These are phyloP conservation scores for Alfaro cultratus DNA, from an alignment of 2,797 vertebrate species.

Conservation along the genomic window DNA sequence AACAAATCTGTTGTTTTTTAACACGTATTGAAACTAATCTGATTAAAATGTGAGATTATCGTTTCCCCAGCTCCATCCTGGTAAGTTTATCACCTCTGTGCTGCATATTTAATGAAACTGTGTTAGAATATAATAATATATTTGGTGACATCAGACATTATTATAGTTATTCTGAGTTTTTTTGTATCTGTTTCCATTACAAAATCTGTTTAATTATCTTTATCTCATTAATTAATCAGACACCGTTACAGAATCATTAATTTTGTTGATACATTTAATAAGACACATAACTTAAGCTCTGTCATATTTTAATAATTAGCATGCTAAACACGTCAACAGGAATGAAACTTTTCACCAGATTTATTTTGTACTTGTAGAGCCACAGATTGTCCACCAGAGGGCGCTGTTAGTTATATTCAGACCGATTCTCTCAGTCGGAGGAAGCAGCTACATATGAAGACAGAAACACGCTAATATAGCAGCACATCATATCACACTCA, in stretches of 20 bases:
- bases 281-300: background rate
- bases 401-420: slow-evolving; percentile 3
- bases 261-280: background rate
- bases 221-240: background rate
- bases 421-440: background rate
- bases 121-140: background rate
- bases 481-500: background rate
- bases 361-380: background rate
- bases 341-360: background rate
- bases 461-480: background rate
- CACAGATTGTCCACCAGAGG: background rate
- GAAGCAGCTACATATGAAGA: background rate
- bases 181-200: background rate
- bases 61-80: background rate
- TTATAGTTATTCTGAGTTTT: background rate
- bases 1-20: no score
- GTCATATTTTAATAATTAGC: background rate
- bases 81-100: background rate
- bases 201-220: background rate
- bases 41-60: background rate
- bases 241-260: background rate
- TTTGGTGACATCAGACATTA: background rate
- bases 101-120: background rate
- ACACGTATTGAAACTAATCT: no score
- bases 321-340: background rate